Conservation (phyloP, 2,888 invertebrate species). For the Poecilobothrus nobilitatus region DNA sequence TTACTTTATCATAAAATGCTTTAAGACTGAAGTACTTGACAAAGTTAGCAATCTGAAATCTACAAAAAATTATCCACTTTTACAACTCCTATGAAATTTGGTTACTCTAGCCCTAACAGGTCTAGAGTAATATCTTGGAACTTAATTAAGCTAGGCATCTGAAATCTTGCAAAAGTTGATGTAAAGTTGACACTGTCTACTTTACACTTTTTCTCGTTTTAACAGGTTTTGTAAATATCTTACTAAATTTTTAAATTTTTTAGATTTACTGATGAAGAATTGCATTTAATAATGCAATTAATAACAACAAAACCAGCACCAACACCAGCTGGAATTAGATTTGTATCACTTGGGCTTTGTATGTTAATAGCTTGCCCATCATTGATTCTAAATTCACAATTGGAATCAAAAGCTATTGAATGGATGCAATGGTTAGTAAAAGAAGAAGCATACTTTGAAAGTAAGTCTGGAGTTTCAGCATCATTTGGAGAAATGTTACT, state of each 20-base stretch:
- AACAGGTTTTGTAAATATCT: too few relatives aligned
- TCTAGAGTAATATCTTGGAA: too few relatives aligned
- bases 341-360: constrained; percentile 85
- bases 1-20: too few relatives aligned
- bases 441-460: constrained; percentile 83
- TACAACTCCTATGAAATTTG: too few relatives aligned
- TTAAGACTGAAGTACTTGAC: too few relatives aligned
- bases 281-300: constrained; percentile 69
- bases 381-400: constrained; percentile 62
- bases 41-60: too few relatives aligned
- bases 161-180: too few relatives aligned
- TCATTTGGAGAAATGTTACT: constrained; percentile 94
- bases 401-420: constrained; percentile 79
- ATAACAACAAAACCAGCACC: constrained; percentile 82
- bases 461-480: constrained; percentile 72
- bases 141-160: too few relatives aligned
- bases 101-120: too few relatives aligned
- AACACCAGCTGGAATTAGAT: constrained; percentile 84
- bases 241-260: constrained; percentile 11
- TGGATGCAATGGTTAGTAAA: constrained; percentile 91
- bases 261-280: constrained; percentile 86
- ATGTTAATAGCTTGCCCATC: constrained; percentile 93
- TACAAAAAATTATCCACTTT: too few relatives aligned
- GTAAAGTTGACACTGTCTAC: too few relatives aligned
- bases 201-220: too few relatives aligned